A percentile compares a stretch with the other conserved stretches of the same genome.
phyloP scores from a whole-genome alignment of 2,888 invertebrate species.

The Eurytoma californica region DNA sequence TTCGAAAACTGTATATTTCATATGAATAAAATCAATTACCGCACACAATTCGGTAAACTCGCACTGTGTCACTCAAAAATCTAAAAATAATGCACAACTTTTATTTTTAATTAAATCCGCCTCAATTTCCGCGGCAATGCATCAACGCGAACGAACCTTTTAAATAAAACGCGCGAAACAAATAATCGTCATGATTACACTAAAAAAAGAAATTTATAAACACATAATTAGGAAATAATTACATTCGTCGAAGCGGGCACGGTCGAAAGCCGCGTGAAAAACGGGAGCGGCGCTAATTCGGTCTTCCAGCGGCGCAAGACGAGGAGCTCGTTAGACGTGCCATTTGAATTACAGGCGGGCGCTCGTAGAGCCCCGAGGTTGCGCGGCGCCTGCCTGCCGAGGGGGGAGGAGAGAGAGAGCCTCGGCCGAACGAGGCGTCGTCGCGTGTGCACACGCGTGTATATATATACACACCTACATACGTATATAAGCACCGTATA shows the following conservation, averaged over 20 bases:
- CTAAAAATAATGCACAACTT: too few relatives aligned
- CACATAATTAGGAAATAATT: conserved; percentile 13
- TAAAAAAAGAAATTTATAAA: neutral
- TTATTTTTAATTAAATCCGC: too few relatives aligned
- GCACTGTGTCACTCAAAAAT: too few relatives aligned
- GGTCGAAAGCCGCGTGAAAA: neutral
- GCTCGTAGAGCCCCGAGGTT: conserved; percentile 1
- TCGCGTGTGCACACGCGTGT: neutral
- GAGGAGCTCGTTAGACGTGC: conserved; percentile 39
- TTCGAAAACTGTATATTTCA: too few relatives aligned
- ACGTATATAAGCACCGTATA: too few relatives aligned
- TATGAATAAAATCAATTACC: too few relatives aligned
- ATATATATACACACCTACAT: too few relatives aligned
- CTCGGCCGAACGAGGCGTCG: conserved; percentile 21
- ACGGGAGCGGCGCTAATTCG: neutral
- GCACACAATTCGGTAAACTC: too few relatives aligned
- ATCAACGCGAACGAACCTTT: too few relatives aligned
- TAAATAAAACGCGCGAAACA: neutral
- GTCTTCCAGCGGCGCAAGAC: neutral
- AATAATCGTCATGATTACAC: neutral
- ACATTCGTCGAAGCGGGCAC: neutral
- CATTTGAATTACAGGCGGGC: conserved; percentile 35
- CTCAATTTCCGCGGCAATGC: too few relatives aligned
- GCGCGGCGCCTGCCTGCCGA: neutral
- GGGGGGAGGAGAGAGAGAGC: neutral